A percentile compares a stretch with the other conserved stretches of the same genome.
Conservation (phyloP, 2,113 vertebrate species). For the Hylia prasina region DNA sequence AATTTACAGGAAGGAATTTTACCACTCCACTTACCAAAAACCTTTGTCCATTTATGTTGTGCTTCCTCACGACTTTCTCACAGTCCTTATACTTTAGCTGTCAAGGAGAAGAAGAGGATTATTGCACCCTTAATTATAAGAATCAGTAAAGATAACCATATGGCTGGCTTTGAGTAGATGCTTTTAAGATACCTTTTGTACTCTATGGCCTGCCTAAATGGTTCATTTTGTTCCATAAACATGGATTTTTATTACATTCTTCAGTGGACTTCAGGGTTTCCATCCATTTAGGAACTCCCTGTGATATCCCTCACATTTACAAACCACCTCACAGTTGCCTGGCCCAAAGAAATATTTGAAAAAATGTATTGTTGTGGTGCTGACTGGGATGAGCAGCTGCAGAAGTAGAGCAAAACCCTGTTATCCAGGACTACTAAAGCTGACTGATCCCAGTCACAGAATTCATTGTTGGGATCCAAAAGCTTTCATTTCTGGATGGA, state of each 20-base stretch:
- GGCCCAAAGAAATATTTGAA: not conserved
- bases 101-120: not conserved
- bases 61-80: constrained; percentile 83
- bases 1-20: not conserved
- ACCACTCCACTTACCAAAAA: constrained; percentile 85
- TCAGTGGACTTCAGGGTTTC: not conserved
- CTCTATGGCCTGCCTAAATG: not conserved
- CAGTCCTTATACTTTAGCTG: constrained; percentile 86
- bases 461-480: not conserved
- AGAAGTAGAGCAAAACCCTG: not conserved
- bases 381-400: not conserved
- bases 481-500: not conserved
- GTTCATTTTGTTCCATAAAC: not conserved
- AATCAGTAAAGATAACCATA: not conserved
- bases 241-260: not conserved
- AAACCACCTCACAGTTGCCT: not conserved
- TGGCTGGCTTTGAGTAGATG: not conserved
- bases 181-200: not conserved
- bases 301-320: not conserved
- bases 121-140: not conserved
- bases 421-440: not conserved
- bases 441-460: not conserved
- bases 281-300: not conserved
- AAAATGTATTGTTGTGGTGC: not conserved
- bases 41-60: constrained; percentile 82